Percentiles rank a stretch among this genome's conserved stretches.
These are phyloP conservation scores for Dendropsophus ebraccatus DNA, from an alignment of 2,113 vertebrate species.

Conservation along the genomic window DNA sequence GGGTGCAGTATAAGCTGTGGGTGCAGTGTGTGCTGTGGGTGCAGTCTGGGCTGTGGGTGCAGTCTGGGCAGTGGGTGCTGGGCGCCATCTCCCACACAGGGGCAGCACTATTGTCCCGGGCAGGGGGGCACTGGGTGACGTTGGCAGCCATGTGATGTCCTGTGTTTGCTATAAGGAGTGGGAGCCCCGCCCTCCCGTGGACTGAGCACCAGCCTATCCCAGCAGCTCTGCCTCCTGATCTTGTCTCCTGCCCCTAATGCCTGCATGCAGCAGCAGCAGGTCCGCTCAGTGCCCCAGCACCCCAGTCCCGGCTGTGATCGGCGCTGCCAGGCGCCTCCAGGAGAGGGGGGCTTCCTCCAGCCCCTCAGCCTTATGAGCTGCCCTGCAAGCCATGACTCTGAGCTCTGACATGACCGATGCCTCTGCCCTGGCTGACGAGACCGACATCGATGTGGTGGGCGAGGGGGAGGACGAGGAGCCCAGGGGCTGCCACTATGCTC, in stretches of 20 bases:
- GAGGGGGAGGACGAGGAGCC: constrained; percentile 83
- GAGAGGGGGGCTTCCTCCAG: constrained; percentile 19
- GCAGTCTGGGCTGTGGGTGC: no score
- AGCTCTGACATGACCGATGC: constrained; percentile 94
- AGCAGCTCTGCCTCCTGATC: constrained; percentile 62
- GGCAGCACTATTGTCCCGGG: background rate
- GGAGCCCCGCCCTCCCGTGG: constrained; percentile 82
- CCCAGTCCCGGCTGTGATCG: background rate
- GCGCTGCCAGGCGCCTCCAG: background rate
- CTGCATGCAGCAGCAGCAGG: constrained; percentile 13
- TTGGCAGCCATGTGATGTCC: constrained; percentile 81
- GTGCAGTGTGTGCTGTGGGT: no score
- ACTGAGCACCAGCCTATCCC: constrained; percentile 76
- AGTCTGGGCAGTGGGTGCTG: background rate
- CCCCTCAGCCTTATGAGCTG: constrained; percentile 68
- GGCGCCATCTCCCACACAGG: background rate
- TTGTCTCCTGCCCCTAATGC: background rate
- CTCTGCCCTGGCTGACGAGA: constrained; percentile 89
- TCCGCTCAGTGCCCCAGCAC: constrained; percentile 17
- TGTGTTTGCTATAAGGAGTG: constrained; percentile 76
- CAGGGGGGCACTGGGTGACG: constrained; percentile 74
- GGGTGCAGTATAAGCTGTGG: no score
- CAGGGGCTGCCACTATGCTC: constrained; percentile 80
- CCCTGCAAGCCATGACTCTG: constrained; percentile 85
- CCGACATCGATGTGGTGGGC: constrained; percentile 93